These are phyloP conservation scores for Bufotes viridis DNA, from an alignment of 2,797 vertebrate species.

Conservation along the genomic window DNA sequence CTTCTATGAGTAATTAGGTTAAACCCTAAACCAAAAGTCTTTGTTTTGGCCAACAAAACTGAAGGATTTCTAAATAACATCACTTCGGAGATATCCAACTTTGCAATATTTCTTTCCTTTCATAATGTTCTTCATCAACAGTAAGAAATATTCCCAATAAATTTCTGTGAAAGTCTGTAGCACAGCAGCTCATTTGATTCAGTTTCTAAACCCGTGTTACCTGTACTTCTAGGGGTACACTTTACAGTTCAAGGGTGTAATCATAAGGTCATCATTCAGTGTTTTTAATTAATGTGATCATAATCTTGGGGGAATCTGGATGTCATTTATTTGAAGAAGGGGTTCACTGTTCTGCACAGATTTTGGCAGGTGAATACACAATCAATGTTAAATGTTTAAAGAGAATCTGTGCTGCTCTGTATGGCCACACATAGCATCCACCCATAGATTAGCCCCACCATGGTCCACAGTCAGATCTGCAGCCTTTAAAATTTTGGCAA, in stretches of 20 bases:
- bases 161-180: neutral
- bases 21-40: neutral
- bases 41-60: neutral
- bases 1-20: neutral
- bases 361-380: no score
- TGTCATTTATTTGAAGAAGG: no score
- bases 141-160: neutral
- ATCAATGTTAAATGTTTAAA: no score
- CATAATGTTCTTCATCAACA: neutral
- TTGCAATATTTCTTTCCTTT: neutral
- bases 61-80: neutral
- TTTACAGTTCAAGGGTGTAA: neutral
- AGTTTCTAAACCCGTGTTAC: neutral
- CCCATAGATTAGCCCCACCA: no score
- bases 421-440: no score
- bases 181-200: neutral
- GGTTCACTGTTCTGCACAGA: no score
- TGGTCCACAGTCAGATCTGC: no score
- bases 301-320: no score
- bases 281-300: no score
- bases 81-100: neutral
- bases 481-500: no score
- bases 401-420: no score
- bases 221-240: neutral
- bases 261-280: neutral